Evolutionary conservation across 2,113 vertebrate genomes (phyloP).

Genomic region (Xiphophorus hellerii): DNA sequence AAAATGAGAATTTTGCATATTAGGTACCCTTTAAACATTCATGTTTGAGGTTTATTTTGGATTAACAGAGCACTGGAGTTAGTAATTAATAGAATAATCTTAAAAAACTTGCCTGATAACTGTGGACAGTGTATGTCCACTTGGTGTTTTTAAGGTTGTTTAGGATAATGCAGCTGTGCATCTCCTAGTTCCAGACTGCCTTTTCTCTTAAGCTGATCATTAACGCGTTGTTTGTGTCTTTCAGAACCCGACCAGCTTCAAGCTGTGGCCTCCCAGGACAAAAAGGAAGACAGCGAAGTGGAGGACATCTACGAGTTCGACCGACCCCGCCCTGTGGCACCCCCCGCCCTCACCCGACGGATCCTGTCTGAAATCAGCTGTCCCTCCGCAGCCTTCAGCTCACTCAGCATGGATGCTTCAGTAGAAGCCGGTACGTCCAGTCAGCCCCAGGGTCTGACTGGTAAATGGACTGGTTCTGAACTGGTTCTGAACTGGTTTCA

Average conservation of each 20-base stretch:
- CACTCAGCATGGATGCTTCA: constrained; percentile 82
- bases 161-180: too few relatives aligned
- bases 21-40: too few relatives aligned
- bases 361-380: constrained; percentile 86
- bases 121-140: too few relatives aligned
- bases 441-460: not conserved
- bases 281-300: constrained; percentile 60
- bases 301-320: constrained; percentile 91
- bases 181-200: not conserved
- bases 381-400: constrained; percentile 81
- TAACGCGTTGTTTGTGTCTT: not conserved
- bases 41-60: too few relatives aligned
- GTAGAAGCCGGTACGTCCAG: constrained; percentile 63
- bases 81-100: too few relatives aligned
- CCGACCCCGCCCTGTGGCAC: constrained; percentile 82
- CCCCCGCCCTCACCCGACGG: constrained; percentile 80
- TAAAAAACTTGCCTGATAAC: too few relatives aligned
- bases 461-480: too few relatives aligned
- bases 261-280: constrained; percentile 61
- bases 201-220: not conserved
- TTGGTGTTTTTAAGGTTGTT: too few relatives aligned
- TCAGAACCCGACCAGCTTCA: constrained; percentile 62
- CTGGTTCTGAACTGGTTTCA: too few relatives aligned
- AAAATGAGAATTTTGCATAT: too few relatives aligned
- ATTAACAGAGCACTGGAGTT: too few relatives aligned